These are phyloP conservation scores for Pseudochirops corinnae DNA, from an alignment of 2,797 vertebrate genomes.

Conservation along the genomic window DNA sequence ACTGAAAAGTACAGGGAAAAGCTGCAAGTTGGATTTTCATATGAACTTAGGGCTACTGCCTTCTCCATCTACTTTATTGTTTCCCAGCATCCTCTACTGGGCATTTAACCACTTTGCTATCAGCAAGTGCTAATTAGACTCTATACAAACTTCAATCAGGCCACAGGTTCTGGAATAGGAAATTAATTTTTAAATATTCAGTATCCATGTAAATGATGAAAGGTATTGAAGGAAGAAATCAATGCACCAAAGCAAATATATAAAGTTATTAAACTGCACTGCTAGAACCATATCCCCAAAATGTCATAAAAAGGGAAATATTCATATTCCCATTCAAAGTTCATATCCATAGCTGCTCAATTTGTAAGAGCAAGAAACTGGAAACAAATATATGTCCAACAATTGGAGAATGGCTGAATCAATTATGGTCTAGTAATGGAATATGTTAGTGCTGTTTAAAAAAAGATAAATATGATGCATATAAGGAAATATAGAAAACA, in stretches of 20 bases:
- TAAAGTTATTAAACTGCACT: not conserved
- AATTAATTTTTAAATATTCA: slow-evolving; percentile 35
- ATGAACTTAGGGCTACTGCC: not conserved
- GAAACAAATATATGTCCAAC: not conserved
- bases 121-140: slow-evolving; percentile 42
- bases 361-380: not conserved
- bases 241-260: not conserved
- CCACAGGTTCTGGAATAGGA: slow-evolving; percentile 24
- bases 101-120: slow-evolving; percentile 39
- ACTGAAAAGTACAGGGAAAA: slow-evolving; percentile 37
- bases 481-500: not conserved
- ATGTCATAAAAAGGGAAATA: not conserved
- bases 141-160: slow-evolving; percentile 32
- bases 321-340: not conserved
- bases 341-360: not conserved
- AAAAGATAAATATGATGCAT: not conserved
- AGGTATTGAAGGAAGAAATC: not conserved
- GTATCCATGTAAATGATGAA: slow-evolving; percentile 20
- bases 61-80: slow-evolving; percentile 20
- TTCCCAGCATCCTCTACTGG: slow-evolving; percentile 30
- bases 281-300: not conserved
- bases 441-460: not conserved
- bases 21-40: slow-evolving; percentile 35
- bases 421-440: not conserved
- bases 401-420: not conserved